Evolutionary conservation across 2,113 vertebrate genomes (phyloP), one percentile per base, ranked within the genome.

Genomic region (Poeciliopsis retropinna): DNA sequence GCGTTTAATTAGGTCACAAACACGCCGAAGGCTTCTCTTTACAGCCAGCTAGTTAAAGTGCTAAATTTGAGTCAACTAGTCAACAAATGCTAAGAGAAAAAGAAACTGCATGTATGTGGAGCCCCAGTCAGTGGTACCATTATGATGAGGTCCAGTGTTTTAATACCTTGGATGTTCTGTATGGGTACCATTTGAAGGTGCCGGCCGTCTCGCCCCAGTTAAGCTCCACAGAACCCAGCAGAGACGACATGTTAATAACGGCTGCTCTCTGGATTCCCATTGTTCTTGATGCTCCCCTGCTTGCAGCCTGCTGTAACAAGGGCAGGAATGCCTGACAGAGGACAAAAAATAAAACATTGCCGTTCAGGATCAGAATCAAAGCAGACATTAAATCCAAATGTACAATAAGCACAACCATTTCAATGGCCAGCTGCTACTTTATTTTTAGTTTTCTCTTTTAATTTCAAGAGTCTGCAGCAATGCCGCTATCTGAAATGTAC

Each of bases 241-340:
- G 64, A 8, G 94, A 95, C 44, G 90, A 89, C 81, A 96, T 73
- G 28, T 95, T 95, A 67, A 95, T 91, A 32, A 94, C 94, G 1
- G 93, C 92, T 37, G 94, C 94, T 41, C 91, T 86, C 15, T 95
- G 94, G 66, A 95, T 93, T 63, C 93, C 88, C 94, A 94, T 95
- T 0, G 51, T 27, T 10, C 66, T 61, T 0, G 72, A 28, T 3
- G 27, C 66, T 73, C 85, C 86, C 78, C 84, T 87, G 32, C 84
- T 88, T 0, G 93, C 93, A 78, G 95, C 94, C 79, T 69, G 80
- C 90, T 93, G 94, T 77, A 95, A 77, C 57, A 95, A 87, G 10
- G 92, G 93, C 3, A 94, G 91, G 84, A 95, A 90, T 0, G 94
- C 92, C 92, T 95, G 88, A 5, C 3, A 8, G n/a, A 9, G 79